A percentile compares a stretch with the other conserved stretches of the same genome.
Conservation (phyloP, 2,113 vertebrate genomes). For the Arenaria interpres region DNA sequence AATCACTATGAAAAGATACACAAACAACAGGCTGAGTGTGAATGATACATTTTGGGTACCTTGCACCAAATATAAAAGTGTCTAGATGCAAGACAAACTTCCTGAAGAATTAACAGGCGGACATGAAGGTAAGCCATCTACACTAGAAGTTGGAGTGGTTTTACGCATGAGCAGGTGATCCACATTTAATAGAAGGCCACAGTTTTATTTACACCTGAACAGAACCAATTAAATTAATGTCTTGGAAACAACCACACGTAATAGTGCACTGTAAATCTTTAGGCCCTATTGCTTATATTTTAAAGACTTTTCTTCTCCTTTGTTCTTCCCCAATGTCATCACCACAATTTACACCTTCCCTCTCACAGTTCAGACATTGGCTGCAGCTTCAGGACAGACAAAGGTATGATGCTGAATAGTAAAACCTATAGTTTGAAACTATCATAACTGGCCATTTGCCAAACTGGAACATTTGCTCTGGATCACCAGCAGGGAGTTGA, state of each 20-base stretch:
- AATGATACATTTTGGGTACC: not conserved
- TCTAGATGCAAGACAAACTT: not conserved
- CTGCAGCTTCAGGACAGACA: not conserved
- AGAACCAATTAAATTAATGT: slow-evolving; percentile 8
- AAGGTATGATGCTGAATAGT: not conserved
- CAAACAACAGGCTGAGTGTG: not conserved
- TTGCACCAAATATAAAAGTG: not conserved
- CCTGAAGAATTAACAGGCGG: not conserved
- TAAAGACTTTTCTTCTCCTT: not conserved
- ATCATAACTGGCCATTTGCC: not conserved
- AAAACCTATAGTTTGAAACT: not conserved
- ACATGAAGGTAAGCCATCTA: not conserved
- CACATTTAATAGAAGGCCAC: not conserved
- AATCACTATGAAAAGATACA: not conserved
- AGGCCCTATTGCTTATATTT: not conserved
- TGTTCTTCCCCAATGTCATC: not conserved
- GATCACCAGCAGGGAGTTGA: not conserved
- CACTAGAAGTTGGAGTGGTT: not conserved
- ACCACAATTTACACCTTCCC: not conserved
- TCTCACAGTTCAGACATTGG: not conserved
- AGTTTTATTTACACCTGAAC: not conserved
- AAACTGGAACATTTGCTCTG: not conserved
- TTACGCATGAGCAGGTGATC: not conserved
- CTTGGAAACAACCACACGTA: not conserved
- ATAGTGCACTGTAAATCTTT: not conserved